Percentiles rank a stretch among this genome's conserved stretches.
These are phyloP conservation scores for Spodoptera littoralis DNA, from an alignment of 2,888 invertebrate species.

Conservation along the genomic window DNA sequence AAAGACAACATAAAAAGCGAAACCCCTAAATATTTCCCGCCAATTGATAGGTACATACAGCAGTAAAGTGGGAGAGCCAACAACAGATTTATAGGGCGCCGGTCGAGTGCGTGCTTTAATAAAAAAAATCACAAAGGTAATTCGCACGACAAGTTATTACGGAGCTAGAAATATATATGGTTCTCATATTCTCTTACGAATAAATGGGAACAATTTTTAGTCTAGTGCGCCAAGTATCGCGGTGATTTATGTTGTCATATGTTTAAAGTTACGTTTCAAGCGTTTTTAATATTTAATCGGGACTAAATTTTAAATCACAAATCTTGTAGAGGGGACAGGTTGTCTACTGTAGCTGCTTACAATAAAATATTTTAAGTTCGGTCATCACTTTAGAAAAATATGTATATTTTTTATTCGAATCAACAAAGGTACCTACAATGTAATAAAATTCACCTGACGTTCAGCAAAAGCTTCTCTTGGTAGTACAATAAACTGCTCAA, in stretches of 20 bases:
- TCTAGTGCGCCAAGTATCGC: constrained; percentile 68
- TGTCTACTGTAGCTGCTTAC: too few relatives aligned
- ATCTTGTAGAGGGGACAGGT: neutral
- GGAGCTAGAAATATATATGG: constrained; percentile 78
- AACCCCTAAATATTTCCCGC: constrained; percentile 76
- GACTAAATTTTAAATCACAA: constrained; percentile 9
- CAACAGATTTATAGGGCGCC: constrained; percentile 86
- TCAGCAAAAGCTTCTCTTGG: too few relatives aligned
- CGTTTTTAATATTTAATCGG: constrained; percentile 39
- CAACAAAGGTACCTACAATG: too few relatives aligned
- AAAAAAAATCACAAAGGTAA: constrained; percentile 86
- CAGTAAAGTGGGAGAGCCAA: constrained; percentile 81
- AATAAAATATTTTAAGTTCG: too few relatives aligned
- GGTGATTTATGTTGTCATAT: constrained; percentile 59
- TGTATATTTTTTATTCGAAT: too few relatives aligned
- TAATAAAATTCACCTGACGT: too few relatives aligned
- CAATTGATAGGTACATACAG: constrained; percentile 82
- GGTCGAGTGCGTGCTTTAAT: constrained; percentile 82
- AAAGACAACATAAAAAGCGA: constrained; percentile 75
- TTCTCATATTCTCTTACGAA: constrained; percentile 78
- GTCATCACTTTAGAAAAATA: too few relatives aligned
- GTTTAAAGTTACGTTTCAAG: constrained; percentile 56
- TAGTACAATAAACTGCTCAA: too few relatives aligned
- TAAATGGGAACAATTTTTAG: constrained; percentile 76
- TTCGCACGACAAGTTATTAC: constrained; percentile 86